Conservation (phyloP, 1,140 invertebrate genomes). For the Aphaenogaster ashmeadi region DNA sequence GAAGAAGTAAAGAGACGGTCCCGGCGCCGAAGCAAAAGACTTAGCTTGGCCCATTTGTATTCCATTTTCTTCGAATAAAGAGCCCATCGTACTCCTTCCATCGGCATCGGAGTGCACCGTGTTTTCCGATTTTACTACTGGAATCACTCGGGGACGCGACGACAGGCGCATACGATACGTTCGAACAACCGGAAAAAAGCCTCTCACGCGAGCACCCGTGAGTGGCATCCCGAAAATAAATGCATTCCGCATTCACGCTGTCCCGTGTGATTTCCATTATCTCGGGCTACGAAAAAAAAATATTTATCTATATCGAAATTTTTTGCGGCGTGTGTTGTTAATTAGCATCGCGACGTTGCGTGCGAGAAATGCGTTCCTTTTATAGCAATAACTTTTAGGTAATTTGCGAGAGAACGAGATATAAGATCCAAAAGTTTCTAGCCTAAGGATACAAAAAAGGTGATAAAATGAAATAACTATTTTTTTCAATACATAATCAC, state of each 20-base stretch:
- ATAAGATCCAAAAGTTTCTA: neutral
- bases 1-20: slow-evolving; percentile 25
- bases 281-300: neutral
- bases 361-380: neutral
- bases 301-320: neutral
- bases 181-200: slow-evolving; percentile 26
- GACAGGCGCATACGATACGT: slow-evolving; percentile 4
- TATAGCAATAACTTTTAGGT: neutral
- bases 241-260: neutral
- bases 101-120: neutral
- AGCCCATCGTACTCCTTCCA: slow-evolving; percentile 6
- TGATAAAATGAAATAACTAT: neutral
- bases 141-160: slow-evolving; percentile 12
- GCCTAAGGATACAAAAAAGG: neutral
- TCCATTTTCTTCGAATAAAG: slow-evolving; percentile 55
- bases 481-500: neutral
- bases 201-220: neutral
- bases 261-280: neutral
- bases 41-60: slow-evolving; percentile 41
- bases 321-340: neutral
- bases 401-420: neutral
- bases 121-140: slow-evolving; percentile 38
- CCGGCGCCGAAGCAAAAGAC: slow-evolving; percentile 1
- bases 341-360: neutral
- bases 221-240: slow-evolving; percentile 31